Percentiles rank a stretch among this genome's conserved stretches.
These are phyloP conservation scores for Diploscapter pachys DNA, from an alignment of 1,140 invertebrate species.

Conservation along the genomic window DNA sequence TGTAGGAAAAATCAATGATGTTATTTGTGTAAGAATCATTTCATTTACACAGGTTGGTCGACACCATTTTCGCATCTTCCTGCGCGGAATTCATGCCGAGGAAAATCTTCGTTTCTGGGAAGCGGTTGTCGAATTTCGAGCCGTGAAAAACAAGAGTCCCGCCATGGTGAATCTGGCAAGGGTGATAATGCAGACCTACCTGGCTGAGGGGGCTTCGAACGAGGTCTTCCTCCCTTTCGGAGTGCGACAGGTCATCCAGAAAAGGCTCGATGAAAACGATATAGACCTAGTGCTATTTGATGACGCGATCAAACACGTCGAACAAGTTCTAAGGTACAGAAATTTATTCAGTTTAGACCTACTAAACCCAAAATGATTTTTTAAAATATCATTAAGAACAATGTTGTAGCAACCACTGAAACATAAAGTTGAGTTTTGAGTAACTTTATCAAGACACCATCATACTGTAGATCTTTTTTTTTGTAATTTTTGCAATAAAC, in stretches of 20 bases:
- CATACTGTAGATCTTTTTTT: background rate
- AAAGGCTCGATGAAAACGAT: conserved; percentile 46
- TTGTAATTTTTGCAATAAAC: background rate
- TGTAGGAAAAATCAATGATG: conserved; percentile 17
- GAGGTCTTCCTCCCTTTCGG: conserved; percentile 56
- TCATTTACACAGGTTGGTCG: conserved; percentile 44
- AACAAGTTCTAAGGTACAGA: conserved; percentile 26
- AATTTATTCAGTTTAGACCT: background rate
- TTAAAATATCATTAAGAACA: background rate
- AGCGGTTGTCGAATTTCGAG: conserved; percentile 49
- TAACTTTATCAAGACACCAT: background rate
- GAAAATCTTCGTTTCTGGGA: conserved; percentile 57
- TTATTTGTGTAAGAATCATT: background rate
- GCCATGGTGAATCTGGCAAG: conserved; percentile 55
- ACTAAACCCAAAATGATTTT: background rate
- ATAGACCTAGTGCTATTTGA: conserved; percentile 53
- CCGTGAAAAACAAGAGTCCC: conserved; percentile 43
- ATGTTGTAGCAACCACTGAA: background rate
- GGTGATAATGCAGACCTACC: conserved; percentile 50
- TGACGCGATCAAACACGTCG: conserved; percentile 56
- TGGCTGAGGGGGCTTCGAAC: conserved; percentile 51
- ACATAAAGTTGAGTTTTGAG: background rate
- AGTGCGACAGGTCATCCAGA: conserved; percentile 48
- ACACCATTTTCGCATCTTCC: conserved; percentile 56
- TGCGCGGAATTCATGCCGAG: conserved; percentile 54